phyloP scores from a whole-genome alignment of 2,797 vertebrate species.

The Huso huso region DNA sequence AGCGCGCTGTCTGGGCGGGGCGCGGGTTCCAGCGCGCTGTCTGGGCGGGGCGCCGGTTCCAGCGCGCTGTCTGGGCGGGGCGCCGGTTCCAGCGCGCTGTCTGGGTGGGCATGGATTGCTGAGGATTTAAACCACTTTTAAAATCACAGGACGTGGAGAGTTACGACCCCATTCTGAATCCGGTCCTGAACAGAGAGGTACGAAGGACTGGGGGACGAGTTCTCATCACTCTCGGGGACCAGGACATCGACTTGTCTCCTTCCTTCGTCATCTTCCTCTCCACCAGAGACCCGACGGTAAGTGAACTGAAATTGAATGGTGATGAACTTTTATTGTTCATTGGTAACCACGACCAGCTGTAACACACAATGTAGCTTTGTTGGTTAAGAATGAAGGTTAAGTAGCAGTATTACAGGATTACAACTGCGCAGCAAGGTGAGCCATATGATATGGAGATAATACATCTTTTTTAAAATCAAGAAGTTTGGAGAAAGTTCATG shows the following conservation, averaged over 20 bases:
- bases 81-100: too few relatives aligned
- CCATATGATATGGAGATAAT: too few relatives aligned
- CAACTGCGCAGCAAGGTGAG: too few relatives aligned
- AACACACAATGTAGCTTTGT: background rate
- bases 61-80: too few relatives aligned
- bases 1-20: too few relatives aligned
- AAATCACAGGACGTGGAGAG: slow-evolving; percentile 85
- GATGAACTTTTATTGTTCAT: background rate
- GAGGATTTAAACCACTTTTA: background rate
- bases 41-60: too few relatives aligned
- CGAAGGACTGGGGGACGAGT: slow-evolving; percentile 92
- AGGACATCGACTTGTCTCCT: slow-evolving; percentile 95
- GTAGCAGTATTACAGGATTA: too few relatives aligned
- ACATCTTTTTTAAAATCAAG: too few relatives aligned
- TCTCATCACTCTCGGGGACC: slow-evolving; percentile 94
- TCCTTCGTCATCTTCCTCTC: slow-evolving; percentile 98
- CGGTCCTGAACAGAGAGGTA: slow-evolving; percentile 93
- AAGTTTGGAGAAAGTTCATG: too few relatives aligned
- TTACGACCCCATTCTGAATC: slow-evolving; percentile 95
- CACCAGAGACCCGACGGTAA: slow-evolving; percentile 90
- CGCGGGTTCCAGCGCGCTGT: too few relatives aligned
- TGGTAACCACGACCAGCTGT: background rate
- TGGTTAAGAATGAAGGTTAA: too few relatives aligned
- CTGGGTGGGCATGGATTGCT: background rate
- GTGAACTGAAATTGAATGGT: slow-evolving; percentile 8